Evolutionary conservation across 2,113 vertebrate species (phyloP), one percentile per base, ranked within the genome.

Genomic region (Plecturocebus donacophilus): DNA sequence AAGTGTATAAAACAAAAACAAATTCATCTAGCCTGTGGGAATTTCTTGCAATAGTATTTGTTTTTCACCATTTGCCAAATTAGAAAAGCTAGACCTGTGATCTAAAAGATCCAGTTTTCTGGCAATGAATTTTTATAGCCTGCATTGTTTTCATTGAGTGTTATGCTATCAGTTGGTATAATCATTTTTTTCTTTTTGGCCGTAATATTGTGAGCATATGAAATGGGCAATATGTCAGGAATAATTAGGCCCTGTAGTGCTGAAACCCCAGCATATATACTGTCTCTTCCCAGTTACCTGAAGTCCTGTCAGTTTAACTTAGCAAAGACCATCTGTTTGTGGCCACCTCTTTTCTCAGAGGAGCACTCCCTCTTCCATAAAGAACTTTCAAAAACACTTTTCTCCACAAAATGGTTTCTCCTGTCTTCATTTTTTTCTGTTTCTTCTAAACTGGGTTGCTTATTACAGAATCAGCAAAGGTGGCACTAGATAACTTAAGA

Each of bases 171-270:
- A 81, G 93, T 98, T 98, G 56, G 95, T 96, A 95, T 93, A 96
- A 97, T 98, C 97, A 97, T 97, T 98, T 98, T 98, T 81, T 98
- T 47, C 86, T 97, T 90, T 95, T 98, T 96, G 73, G 52, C 81
- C 85, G 95, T 98, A 95, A 96, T 97, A 97, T 97, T 96, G 70
- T 21, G 32, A 97, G 54, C 23, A 8, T 96, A 96, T 90, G 61
- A 98, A 98, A 97, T 98, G 71, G 97, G 76, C 91, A 97, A 89
- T 98, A 95, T 97, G 97, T 97, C 98, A 98, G 87, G 94, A 98
- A 97, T 97, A 98, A 98, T 99, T 98, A 98, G 92, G 80, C 70
- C 73, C 84, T 73, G 52, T 88, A 82, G 47, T 97, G 58, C 81
- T 97, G 94, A 98, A 97, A 90, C 14, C 58, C 85, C 83, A 58